Conservation (phyloP, 2,113 vertebrate genomes). For the Muntiacus reevesi region DNA sequence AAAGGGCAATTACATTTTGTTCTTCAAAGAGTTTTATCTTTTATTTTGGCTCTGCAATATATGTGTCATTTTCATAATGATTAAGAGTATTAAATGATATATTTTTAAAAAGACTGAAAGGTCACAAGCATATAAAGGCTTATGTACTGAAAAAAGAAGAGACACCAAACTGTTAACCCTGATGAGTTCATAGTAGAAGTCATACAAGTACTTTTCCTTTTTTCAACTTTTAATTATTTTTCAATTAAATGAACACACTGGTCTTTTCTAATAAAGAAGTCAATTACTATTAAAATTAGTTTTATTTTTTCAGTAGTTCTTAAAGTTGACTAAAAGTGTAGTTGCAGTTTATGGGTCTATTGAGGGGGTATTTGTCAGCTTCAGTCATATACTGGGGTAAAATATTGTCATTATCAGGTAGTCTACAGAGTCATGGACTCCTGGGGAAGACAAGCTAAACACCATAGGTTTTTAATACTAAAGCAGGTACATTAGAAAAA, state of each 20-base stretch:
- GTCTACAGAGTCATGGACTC: background rate
- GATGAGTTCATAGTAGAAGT: background rate
- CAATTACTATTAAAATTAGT: constrained; percentile 40
- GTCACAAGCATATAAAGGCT: background rate
- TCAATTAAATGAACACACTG: background rate
- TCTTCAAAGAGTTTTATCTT: background rate
- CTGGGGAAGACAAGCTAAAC: constrained; percentile 17
- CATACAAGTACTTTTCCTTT: background rate
- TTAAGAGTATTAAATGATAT: background rate
- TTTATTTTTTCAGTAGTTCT: constrained; percentile 5
- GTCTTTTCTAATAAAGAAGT: background rate
- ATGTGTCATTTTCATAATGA: background rate
- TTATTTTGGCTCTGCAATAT: background rate
- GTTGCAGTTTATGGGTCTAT: background rate
- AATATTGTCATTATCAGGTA: background rate
- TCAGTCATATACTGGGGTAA: background rate
- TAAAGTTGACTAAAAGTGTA: background rate
- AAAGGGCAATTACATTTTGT: background rate
- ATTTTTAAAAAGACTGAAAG: background rate
- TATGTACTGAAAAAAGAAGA: background rate
- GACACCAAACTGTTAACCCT: background rate
- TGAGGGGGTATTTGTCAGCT: background rate
- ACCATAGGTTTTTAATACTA: constrained; percentile 33
- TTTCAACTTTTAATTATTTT: background rate
- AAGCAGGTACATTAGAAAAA: constrained; percentile 7